phyloP scores from a whole-genome alignment of 2,888 invertebrate genomes.

The Dorcus hopei region DNA sequence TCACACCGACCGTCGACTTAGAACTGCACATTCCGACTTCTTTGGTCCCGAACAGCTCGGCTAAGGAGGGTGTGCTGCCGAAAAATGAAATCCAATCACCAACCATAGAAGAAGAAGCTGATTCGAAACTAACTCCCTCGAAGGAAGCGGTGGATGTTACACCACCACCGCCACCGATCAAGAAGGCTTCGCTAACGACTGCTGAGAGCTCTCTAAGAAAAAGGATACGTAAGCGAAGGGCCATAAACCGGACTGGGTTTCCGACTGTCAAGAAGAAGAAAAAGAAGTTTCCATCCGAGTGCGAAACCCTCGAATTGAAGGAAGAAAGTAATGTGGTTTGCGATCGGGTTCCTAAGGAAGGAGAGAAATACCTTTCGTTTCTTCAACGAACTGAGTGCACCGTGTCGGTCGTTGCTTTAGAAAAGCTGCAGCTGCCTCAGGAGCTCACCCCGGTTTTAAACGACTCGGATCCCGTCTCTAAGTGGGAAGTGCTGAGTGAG shows the following conservation, averaged over 20 bases:
- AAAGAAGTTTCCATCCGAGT: conserved; percentile 43
- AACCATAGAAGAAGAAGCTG: conserved; percentile 23
- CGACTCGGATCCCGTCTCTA: conserved; percentile 44
- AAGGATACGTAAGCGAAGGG: conserved; percentile 64
- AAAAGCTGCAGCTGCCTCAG: conserved; percentile 53
- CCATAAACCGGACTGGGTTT: conserved; percentile 84
- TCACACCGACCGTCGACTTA: conserved; percentile 66
- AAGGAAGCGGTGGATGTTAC: not conserved
- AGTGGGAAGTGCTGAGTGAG: conserved; percentile 60
- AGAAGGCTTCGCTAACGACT: not conserved
- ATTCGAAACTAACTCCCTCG: no score
- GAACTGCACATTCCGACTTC: conserved; percentile 48
- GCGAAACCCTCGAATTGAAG: conserved; percentile 15
- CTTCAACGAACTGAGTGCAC: conserved; percentile 58
- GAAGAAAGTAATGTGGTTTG: conserved; percentile 42
- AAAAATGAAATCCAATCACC: not conserved
- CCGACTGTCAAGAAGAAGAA: conserved; percentile 83
- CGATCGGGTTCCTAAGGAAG: conserved; percentile 67
- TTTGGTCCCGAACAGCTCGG: not conserved
- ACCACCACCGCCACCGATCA: not conserved
- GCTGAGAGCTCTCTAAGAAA: conserved; percentile 39
- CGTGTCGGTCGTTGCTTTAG: conserved; percentile 60
- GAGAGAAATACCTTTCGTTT: conserved; percentile 65
- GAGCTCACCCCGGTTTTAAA: conserved; percentile 10
- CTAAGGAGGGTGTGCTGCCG: not conserved